These are phyloP conservation scores for Ophion ventricosus DNA, from an alignment of 2,888 invertebrate species.

Conservation along the genomic window DNA sequence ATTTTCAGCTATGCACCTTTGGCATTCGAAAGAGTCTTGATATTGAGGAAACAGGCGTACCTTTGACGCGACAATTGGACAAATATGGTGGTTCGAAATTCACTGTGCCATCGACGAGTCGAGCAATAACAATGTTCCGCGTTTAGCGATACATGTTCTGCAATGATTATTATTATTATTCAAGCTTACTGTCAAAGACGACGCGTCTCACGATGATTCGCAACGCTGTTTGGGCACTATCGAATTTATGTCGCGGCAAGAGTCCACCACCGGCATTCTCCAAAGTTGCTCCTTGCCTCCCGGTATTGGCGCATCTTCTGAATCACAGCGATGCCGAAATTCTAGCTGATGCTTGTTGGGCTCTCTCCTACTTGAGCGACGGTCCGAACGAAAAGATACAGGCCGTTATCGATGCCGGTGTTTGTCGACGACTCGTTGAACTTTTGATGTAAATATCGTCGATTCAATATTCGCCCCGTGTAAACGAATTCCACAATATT, in stretches of 20 bases:
- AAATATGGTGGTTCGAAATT: too few species aligned
- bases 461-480: background rate
- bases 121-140: too few species aligned
- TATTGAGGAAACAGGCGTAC: too few species aligned
- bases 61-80: too few species aligned
- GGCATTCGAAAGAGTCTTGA: too few species aligned
- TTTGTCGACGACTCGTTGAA: constrained; percentile 91
- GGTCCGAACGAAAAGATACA: constrained; percentile 99
- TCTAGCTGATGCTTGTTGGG: constrained; percentile 98
- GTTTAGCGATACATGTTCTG: too few species aligned
- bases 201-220: constrained; percentile 94
- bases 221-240: constrained; percentile 99
- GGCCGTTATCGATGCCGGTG: constrained; percentile 97
- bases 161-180: constrained; percentile 69
- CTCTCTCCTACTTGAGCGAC: constrained; percentile 97
- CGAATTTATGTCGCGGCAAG: constrained; percentile 98
- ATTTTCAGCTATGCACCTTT: too few species aligned
- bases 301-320: constrained; percentile 93
- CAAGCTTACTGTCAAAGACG: constrained; percentile 92
- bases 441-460: constrained; percentile 85
- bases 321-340: constrained; percentile 95
- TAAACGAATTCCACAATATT: background rate
- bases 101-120: too few species aligned
- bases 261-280: constrained; percentile 97
- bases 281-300: constrained; percentile 92